These are phyloP conservation scores for Auanema sp. DNA, from an alignment of 2,888 invertebrate genomes.

Conservation along the genomic window DNA sequence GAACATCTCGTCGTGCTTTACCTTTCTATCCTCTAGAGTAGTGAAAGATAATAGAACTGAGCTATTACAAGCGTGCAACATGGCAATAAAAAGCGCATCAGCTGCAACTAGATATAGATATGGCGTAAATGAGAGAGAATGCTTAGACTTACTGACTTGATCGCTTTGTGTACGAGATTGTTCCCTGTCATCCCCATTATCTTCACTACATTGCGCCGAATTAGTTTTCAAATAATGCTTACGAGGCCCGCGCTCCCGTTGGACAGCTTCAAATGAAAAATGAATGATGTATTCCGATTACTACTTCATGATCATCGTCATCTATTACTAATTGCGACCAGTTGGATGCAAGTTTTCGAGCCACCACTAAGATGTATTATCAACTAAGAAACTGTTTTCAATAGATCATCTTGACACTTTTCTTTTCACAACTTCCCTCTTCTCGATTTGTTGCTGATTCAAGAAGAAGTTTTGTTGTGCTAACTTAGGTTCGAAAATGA, in stretches of 20 bases:
- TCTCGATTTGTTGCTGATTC: no score
- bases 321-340: neutral
- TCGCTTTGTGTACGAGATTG: constrained; percentile 2
- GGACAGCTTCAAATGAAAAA: constrained; percentile 72
- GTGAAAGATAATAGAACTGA: constrained; percentile 28
- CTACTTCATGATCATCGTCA: no score
- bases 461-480: neutral
- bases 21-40: constrained; percentile 9
- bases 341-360: constrained; percentile 2
- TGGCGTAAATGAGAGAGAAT: neutral
- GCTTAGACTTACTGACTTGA: neutral
- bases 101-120: constrained; percentile 18
- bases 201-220: neutral
- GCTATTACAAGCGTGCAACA: constrained; percentile 15
- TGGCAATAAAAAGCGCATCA: constrained; percentile 25
- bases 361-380: neutral
- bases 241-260: constrained; percentile 79
- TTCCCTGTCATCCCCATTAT: neutral
- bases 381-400: neutral
- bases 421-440: neutral
- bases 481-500: no score
- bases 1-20: constrained; percentile 13
- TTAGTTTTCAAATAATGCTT: constrained; percentile 4
- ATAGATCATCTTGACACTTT: constrained; percentile 1
- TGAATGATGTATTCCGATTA: no score